Evolutionary conservation across 2,113 vertebrate genomes (phyloP).

Genomic region (Rhea pennata): DNA sequence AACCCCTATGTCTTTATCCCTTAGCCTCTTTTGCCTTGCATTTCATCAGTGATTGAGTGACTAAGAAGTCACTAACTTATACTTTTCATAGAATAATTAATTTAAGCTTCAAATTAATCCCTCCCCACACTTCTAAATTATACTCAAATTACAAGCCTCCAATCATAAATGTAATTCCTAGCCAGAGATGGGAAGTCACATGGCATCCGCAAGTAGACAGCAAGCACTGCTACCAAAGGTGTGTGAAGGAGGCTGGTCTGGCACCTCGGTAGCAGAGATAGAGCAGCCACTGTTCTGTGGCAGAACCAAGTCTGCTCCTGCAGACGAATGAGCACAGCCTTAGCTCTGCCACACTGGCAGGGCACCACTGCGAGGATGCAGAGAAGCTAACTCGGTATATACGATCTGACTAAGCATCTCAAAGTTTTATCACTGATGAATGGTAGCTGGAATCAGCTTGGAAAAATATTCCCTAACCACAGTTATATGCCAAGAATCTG

Average conservation of each 20-base stretch:
- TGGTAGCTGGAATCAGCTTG: background rate
- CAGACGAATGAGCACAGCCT: accelerated
- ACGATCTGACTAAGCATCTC: background rate
- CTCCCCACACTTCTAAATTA: background rate
- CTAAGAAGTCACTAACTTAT: background rate
- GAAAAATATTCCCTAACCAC: background rate
- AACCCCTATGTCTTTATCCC: background rate
- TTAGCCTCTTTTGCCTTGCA: background rate
- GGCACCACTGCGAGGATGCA: background rate
- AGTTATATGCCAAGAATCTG: background rate
- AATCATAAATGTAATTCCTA: background rate
- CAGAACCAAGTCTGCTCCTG: background rate
- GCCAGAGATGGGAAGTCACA: background rate
- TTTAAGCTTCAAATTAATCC: background rate
- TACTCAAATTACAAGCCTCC: background rate
- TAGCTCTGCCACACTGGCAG: background rate
- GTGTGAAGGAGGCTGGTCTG: background rate
- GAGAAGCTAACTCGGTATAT: background rate
- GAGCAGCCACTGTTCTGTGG: background rate
- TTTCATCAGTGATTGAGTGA: background rate
- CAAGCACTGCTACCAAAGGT: accelerated
- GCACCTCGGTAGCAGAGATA: accelerated
- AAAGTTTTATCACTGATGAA: background rate
- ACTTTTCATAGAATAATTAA: background rate
- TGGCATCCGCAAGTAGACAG: background rate